These are phyloP conservation scores for Seriola quinqueradiata DNA, from an alignment of 2,113 vertebrate genomes.

Conservation along the genomic window DNA sequence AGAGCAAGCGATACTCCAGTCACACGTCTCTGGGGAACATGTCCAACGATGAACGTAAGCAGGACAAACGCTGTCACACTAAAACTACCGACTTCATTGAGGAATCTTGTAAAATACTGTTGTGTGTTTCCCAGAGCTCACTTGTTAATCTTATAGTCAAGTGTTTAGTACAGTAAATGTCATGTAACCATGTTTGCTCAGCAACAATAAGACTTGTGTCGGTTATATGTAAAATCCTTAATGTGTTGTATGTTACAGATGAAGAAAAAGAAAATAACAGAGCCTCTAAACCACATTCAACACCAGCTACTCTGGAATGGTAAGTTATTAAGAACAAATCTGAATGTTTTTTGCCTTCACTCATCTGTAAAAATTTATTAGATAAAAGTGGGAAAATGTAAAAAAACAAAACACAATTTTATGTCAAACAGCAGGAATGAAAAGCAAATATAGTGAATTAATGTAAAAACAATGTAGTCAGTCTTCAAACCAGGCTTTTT, in stretches of 20 bases:
- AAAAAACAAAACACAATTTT: not conserved
- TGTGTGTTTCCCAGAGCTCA: not conserved
- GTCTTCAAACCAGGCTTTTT: not conserved
- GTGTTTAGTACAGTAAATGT: not conserved
- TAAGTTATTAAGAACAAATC: slow-evolving; percentile 76
- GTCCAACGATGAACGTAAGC: slow-evolving; percentile 99
- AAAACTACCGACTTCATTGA: not conserved
- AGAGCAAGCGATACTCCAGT: slow-evolving; percentile 96
- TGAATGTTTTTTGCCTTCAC: not conserved
- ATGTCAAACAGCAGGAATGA: not conserved
- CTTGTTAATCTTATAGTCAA: not conserved
- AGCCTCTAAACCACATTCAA: slow-evolving; percentile 98
- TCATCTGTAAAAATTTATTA: not conserved
- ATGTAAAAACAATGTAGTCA: not conserved
- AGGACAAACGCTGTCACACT: slow-evolving; percentile 23
- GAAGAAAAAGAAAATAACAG: slow-evolving; percentile 99
- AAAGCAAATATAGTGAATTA: not conserved
- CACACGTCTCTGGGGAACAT: slow-evolving; percentile 97
- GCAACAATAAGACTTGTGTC: not conserved
- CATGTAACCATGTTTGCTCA: not conserved
- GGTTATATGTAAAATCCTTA: not conserved
- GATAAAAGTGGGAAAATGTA: not conserved
- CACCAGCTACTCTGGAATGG: slow-evolving; percentile 98
- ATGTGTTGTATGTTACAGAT: slow-evolving; percentile 84
- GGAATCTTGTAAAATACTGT: not conserved